Conservation (phyloP, 2,797 vertebrate genomes). For the Clarias pachynema region DNA sequence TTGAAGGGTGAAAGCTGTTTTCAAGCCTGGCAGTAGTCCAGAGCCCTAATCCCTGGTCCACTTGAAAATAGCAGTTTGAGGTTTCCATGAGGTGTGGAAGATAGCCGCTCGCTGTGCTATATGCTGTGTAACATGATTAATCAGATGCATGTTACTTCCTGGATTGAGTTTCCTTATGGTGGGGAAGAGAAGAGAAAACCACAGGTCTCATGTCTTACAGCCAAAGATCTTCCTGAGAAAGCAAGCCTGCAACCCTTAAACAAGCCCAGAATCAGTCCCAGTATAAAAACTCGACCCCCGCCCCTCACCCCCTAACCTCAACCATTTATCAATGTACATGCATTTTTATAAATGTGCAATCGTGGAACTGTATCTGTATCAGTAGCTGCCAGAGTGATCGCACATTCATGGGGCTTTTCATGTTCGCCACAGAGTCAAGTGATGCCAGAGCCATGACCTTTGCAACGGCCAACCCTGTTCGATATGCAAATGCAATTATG, state of each 20-base stretch:
- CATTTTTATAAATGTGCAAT: neutral
- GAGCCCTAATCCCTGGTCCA: too few species aligned
- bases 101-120: neutral
- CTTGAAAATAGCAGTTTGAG: too few species aligned
- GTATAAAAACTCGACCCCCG: neutral
- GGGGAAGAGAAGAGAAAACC: neutral
- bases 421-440: slow-evolving; percentile 33
- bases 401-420: slow-evolving; percentile 3
- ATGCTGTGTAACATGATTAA: neutral
- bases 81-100: neutral
- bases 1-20: neutral
- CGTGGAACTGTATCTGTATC: neutral
- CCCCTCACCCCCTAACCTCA: neutral
- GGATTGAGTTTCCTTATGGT: neutral
- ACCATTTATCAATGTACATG: neutral
- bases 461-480: slow-evolving; percentile 53
- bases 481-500: slow-evolving; percentile 77
- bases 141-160: neutral
- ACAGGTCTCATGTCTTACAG: neutral
- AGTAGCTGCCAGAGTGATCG: neutral
- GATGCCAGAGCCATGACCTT: slow-evolving; percentile 54
- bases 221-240: neutral
- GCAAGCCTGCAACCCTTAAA: neutral
- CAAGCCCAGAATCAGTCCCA: neutral
- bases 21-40: neutral